Evolutionary conservation across 2,797 vertebrate species (phyloP), one percentile per base, ranked within the genome.

Genomic region (Sphaeramia orbicularis): DNA sequence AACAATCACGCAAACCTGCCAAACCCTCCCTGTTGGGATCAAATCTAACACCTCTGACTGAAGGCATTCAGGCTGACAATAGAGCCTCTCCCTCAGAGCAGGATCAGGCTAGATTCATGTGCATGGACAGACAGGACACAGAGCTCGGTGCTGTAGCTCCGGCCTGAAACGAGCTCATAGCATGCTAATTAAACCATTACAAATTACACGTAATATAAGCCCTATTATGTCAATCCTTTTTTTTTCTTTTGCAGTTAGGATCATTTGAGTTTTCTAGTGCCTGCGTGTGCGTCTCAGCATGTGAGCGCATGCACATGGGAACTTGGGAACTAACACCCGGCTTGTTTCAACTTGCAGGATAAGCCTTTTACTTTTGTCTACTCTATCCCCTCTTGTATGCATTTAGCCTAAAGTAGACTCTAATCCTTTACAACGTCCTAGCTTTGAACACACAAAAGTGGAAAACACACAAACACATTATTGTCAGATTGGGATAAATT

Each of bases 51-150:
- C 88, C 86, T 91, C 83, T 67, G 80, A 87, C 86, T 88, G 71
- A 81, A 93, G 90, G 91, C 84, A 91, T 92, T 90, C 88, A 84
- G 10, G 24, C 79, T 75, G 85, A 93, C 91, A 91, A 92, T 91
- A 59, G 86, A 88, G 76, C 86, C 83, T 86, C 83, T 91, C 83
- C 79, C 85, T 85, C 71, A 5, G 83, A 83, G 70, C 78, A 74
- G 86, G 88, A 90, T 82, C 87, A 78, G 74, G 79, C 80, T 19
- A 70, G 83, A 90, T 81, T 63, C 89, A 87, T 85, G 54, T 47
- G 76, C 77, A 77, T 76, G 74, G 81, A 72, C 64, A 79, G 61
- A 89, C 81, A 85, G 84, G 72, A 83, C 48, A 76, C 27, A 48
- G 61, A 0, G 4, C 66, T 64, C 85, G 8, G 48, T 64, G 64